A percentile compares a stretch with the other conserved stretches of the same genome.
Evolutionary conservation across 2,888 invertebrate species (phyloP).

Genomic region (Cephalotes varians): DNA sequence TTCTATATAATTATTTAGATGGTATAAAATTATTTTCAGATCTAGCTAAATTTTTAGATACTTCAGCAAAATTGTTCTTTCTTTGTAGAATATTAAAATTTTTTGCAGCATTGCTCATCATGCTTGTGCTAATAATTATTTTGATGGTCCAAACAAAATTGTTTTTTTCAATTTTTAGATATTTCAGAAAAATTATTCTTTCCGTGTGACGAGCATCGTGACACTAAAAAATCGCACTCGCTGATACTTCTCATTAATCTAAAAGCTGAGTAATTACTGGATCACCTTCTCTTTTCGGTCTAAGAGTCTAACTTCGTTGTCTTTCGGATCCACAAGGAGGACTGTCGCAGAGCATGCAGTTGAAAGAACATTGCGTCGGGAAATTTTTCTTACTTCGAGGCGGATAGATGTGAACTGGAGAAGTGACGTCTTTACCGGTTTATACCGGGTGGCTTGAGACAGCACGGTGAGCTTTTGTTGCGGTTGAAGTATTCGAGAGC

Average conservation of each 20-base stretch:
- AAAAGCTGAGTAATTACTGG: slow-evolving; percentile 18
- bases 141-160: too few relatives aligned
- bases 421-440: slow-evolving; percentile 49
- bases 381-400: slow-evolving; percentile 52
- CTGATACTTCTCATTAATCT: slow-evolving; percentile 34
- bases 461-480: slow-evolving; percentile 69
- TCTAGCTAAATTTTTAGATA: too few relatives aligned
- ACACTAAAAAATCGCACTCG: not conserved
- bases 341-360: slow-evolving; percentile 52
- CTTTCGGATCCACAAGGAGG: slow-evolving; percentile 4
- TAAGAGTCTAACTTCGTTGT: slow-evolving; percentile 17
- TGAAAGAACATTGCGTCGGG: slow-evolving; percentile 53
- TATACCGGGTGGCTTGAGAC: slow-evolving; percentile 56
- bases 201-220: not conserved
- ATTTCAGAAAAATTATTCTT: too few relatives aligned
- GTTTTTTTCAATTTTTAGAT: too few relatives aligned
- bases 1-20: too few relatives aligned
- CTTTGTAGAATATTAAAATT: too few relatives aligned
- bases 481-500: slow-evolving; percentile 72
- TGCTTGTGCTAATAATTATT: too few relatives aligned
- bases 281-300: slow-evolving; percentile 33
- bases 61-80: too few relatives aligned
- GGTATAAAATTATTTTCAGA: too few relatives aligned
- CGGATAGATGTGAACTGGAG: slow-evolving; percentile 17
- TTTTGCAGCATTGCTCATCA: too few relatives aligned